Evolutionary conservation across 1,140 invertebrate genomes (phyloP).

Genomic region (Trachymyrmex cornetzi): DNA sequence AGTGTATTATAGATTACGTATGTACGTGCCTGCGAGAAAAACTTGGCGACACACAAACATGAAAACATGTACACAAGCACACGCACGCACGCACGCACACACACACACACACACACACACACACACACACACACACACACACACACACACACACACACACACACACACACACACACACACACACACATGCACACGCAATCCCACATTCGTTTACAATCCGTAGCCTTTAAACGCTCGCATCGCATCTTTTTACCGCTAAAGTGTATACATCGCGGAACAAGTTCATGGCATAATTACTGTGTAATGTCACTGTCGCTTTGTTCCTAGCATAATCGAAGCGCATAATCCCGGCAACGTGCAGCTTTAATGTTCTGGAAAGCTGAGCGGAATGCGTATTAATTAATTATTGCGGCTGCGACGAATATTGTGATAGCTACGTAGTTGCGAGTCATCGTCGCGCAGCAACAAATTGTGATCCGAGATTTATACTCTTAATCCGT

Average conservation of each 20-base stretch:
- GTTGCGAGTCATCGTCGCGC: slow-evolving; percentile 43
- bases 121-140: neutral
- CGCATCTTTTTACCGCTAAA: slow-evolving; percentile 42
- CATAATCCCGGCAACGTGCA: slow-evolving; percentile 42
- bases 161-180: neutral
- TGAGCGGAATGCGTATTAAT: slow-evolving; percentile 31
- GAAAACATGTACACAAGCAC: neutral
- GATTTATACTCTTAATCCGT: slow-evolving; percentile 35
- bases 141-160: neutral
- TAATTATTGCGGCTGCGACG: slow-evolving; percentile 35
- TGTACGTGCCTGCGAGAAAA: slow-evolving; percentile 54
- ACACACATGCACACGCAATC: neutral
- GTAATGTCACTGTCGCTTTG: slow-evolving; percentile 53
- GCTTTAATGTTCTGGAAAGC: slow-evolving; percentile 36
- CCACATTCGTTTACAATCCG: slow-evolving; percentile 48
- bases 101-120: neutral
- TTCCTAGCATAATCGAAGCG: slow-evolving; percentile 49
- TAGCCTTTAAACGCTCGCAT: slow-evolving; percentile 39
- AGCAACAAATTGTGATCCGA: slow-evolving; percentile 49
- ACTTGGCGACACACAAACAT: slow-evolving; percentile 33
- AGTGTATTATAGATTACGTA: slow-evolving; percentile 63
- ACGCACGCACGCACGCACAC: neutral
- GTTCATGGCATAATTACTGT: slow-evolving; percentile 49
- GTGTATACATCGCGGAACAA: slow-evolving; percentile 26
- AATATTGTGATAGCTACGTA: slow-evolving; percentile 54